Evolutionary conservation across 2,113 vertebrate species (phyloP).

Genomic region (Amia ocellicauda): DNA sequence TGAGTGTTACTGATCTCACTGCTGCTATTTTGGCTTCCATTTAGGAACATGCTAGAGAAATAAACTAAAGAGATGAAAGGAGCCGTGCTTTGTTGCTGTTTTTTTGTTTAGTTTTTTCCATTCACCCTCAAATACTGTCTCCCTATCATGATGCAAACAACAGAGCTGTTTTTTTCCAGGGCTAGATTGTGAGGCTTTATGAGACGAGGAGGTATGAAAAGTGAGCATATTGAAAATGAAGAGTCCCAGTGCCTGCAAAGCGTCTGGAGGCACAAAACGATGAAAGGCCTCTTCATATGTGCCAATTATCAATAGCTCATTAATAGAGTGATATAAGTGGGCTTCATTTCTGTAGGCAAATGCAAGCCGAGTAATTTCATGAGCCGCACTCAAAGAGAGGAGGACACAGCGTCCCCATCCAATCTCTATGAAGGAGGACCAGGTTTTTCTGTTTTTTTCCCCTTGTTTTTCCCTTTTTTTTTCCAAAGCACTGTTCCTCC

Average conservation of each 20-base stretch:
- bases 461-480: slow-evolving; percentile 1
- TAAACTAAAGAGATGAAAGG: not conserved
- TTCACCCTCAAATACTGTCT: not conserved
- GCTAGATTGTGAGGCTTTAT: not conserved
- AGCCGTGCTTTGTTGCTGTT: not conserved
- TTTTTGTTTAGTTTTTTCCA: too few species aligned
- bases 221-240: not conserved
- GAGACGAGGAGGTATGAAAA: not conserved
- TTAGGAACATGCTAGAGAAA: not conserved
- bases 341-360: slow-evolving; percentile 23
- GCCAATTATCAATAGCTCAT: not conserved
- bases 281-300: slow-evolving; percentile 7
- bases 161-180: not conserved
- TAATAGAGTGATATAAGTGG: not conserved
- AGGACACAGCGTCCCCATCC: not conserved
- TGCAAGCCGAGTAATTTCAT: slow-evolving; percentile 20
- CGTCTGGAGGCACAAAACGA: not conserved
- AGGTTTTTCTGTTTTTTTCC: not conserved
- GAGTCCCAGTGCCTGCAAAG: not conserved
- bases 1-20: too few species aligned
- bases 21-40: slow-evolving; percentile 1
- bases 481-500: slow-evolving; percentile 20
- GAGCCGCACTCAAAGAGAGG: slow-evolving; percentile 27
- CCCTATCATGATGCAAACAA: not conserved
- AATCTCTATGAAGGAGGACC: slow-evolving; percentile 25